Base-by-base conservation (phyloP, 2,113 vertebrate genomes). In the Haliaeetus leucogaster region DNA sequence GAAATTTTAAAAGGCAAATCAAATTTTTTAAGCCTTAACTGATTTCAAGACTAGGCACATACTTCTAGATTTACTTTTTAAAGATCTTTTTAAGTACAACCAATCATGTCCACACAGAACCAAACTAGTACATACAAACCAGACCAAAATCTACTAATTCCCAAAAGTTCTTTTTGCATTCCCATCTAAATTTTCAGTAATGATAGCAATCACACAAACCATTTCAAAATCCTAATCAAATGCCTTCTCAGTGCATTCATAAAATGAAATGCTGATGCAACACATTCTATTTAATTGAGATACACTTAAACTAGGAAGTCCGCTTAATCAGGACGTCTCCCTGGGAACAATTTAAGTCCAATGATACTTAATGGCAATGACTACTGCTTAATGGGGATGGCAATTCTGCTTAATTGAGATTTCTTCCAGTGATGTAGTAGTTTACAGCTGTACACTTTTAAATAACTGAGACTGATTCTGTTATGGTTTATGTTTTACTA, bases 281-380 rank as follows among this genome's bases (percentile, higher is more conserved):
- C 91, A 95, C 86, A 76, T 96, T 93, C 73, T 85, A 6, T 95
- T 85, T 96, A 93, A 97, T 95, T 94, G 96, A 94, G 91, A 95
- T 91, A 90, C 93, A 95, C 81, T 97, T 95, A 96, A 95, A 82
- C 89, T 82, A 95, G 91, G 93, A 97, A 97, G 95, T 97, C 94
- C 66, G 20, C 86, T 97, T 95, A 95, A 97, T 96, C 96, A 94
- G 96, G 93, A 82, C 9, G 23, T 84, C 94, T 97, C 94, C 92
- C 83, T 79, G 95, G 97, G 94, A 97, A 97, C 95, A 93, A 95
- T 97, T 96, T 97, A 96, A 89, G 89, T 94, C 95, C 97, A 94
- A 94, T 95, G 97, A 96, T 95, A 95, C 94, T 96, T 97, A 97
- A 95, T 95, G 97, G 86, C 96, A 96, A 97, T 95, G 95, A 97